phyloP scores from a whole-genome alignment of 2,888 invertebrate genomes.

The Tipula vernalis region DNA sequence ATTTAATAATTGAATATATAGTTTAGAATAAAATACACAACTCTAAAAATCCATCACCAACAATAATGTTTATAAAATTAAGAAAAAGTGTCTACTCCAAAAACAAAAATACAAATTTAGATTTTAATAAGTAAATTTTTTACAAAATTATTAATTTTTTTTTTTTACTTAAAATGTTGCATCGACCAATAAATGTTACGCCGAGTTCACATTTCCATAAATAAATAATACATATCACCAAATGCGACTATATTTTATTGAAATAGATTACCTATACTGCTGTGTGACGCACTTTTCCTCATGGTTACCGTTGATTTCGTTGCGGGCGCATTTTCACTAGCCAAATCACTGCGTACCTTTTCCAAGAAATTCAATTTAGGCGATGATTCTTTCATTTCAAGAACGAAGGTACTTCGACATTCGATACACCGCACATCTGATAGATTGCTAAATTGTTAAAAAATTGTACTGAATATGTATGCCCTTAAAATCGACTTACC shows the following conservation, averaged over 20 bases:
- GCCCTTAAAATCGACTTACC: conserved; percentile 19
- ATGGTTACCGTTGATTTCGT: neutral
- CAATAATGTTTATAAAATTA: neutral
- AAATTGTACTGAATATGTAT: neutral
- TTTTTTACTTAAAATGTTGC: neutral
- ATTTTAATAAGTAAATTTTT: neutral
- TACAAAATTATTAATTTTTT: neutral
- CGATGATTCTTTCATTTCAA: conserved; percentile 26
- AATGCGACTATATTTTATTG: neutral
- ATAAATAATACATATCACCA: neutral
- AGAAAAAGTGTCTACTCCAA: neutral
- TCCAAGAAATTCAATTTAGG: conserved; percentile 10
- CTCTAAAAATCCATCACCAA: neutral
- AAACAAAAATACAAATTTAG: neutral
- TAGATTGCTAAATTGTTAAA: neutral
- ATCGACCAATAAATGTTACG: neutral
- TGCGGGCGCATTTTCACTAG: conserved; percentile 9
- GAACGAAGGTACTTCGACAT: conserved; percentile 45
- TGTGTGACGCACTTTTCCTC: conserved; percentile 17
- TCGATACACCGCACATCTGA: conserved; percentile 40
- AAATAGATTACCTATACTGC: conserved; percentile 19
- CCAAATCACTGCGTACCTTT: neutral
- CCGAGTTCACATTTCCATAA: neutral
- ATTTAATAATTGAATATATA: neutral
- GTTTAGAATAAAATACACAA: neutral